Evolutionary conservation across 2,113 vertebrate genomes (phyloP), one percentile per base, ranked within the genome.

Genomic region (Heliornis fulica): DNA sequence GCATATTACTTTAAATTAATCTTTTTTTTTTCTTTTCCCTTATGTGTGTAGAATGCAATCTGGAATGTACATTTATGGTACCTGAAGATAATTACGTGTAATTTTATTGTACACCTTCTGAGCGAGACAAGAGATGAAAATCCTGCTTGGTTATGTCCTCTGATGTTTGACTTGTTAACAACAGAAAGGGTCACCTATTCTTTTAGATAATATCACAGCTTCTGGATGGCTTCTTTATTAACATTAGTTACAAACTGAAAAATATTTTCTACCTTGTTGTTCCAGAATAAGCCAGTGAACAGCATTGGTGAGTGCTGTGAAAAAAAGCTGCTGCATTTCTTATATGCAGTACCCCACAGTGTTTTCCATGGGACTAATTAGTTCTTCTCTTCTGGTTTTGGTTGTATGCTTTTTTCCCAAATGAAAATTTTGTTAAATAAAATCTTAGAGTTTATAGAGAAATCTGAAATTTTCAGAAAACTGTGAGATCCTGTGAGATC

Each of bases 1-100:
- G 57, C 31, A 69, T 74, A 82, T 93, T 94, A 83, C 81, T 93
- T 94, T 82, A 76, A 95, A 86, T 89, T 72, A 93, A 46, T 93
- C 15, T 8, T 93, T 94, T 87, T 94, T 87, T 93, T 78, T 53
- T 2, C 3, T 29, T 83, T 82, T 66, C 7, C 4, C 3, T 36
- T 96, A 96, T 97, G 59, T 83, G 48, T 88, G 31, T 12, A 36
- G 41, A 75, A 90, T 88, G 56, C 28, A 91, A 95, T 41, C 36
- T 40, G 11, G 43, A 87, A 54, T 32, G 15, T 32, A 50, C 2
- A 1, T 77, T 92, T 86, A 38, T 74, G 26, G 48, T 74, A 61
- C 13, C 18, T 66, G 64, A 72, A 90, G 53, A 69, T 69, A 70
- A 83, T 70, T 90, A 41, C 40, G n/a, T 81, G 6, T 69, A 94